Evolutionary conservation across 2,888 invertebrate species (phyloP).

Genomic region (Tupiocoris notatus): DNA sequence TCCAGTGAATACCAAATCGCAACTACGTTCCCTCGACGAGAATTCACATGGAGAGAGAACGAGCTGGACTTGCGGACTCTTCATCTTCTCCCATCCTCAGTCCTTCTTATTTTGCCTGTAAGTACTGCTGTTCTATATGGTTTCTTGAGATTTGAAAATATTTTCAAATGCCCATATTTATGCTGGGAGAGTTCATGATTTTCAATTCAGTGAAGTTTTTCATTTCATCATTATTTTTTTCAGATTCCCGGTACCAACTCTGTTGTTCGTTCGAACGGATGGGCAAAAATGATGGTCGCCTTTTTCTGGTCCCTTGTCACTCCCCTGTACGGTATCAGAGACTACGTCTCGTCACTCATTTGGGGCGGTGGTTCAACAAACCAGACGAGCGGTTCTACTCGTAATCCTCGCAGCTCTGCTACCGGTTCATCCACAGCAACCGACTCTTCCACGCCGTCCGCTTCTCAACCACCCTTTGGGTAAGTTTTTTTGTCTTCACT

Average conservation of each 20-base stretch:
- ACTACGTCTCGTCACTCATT: slow-evolving; percentile 30
- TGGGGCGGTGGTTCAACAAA: neutral
- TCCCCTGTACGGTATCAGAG: slow-evolving; percentile 28
- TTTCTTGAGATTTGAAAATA: neutral
- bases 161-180: neutral
- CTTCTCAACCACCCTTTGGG: slow-evolving; percentile 19
- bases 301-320: slow-evolving; percentile 26
- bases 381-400: neutral
- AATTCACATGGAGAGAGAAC: slow-evolving; percentile 61
- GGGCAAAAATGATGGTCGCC: slow-evolving; percentile 13
- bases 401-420: too few species aligned
- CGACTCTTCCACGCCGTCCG: neutral
- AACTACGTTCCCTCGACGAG: slow-evolving; percentile 72
- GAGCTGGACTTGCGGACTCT: slow-evolving; percentile 63
- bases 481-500: too few species aligned
- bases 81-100: slow-evolving; percentile 72
- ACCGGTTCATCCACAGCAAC: neutral
- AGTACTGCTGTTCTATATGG: slow-evolving; percentile 50
- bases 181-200: too few species aligned
- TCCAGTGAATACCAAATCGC: slow-evolving; percentile 67
- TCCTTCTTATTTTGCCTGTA: slow-evolving; percentile 68
- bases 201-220: too few species aligned
- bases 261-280: slow-evolving; percentile 8
- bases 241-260: slow-evolving; percentile 10
- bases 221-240: neutral